These are phyloP conservation scores for Aulostomus chinensis DNA, from an alignment of 2,797 vertebrate species.

Conservation along the genomic window DNA sequence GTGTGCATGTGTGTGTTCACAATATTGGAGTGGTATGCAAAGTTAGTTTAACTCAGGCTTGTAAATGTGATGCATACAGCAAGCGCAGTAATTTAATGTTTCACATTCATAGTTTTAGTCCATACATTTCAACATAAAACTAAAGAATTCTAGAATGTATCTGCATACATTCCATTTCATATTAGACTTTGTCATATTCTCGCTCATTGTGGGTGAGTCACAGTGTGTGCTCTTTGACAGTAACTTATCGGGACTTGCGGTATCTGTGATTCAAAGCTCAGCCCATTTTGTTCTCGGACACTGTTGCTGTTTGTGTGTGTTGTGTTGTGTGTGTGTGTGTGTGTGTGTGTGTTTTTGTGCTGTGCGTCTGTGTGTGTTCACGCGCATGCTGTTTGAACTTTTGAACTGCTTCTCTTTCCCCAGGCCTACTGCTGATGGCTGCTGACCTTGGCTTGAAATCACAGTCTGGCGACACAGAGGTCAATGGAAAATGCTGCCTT, in stretches of 20 bases:
- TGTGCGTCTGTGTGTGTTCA: slow-evolving; percentile 33
- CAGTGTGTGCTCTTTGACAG: slow-evolving; percentile 39
- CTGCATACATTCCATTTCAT: slow-evolving; percentile 38
- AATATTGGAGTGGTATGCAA: slow-evolving; percentile 45
- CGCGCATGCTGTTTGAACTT: slow-evolving; percentile 63
- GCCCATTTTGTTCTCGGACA: slow-evolving; percentile 28
- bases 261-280: slow-evolving; percentile 29
- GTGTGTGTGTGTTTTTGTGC: slow-evolving; percentile 26
- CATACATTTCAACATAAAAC: slow-evolving; percentile 25
- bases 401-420: slow-evolving; percentile 60
- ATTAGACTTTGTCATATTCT: slow-evolving; percentile 40
- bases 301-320: slow-evolving; percentile 17
- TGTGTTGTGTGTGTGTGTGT: slow-evolving; percentile 17
- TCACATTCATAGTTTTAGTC: slow-evolving; percentile 40
- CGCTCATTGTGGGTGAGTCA: slow-evolving; percentile 23
- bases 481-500: slow-evolving; percentile 46
- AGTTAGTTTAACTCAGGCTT: slow-evolving; percentile 51
- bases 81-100: slow-evolving; percentile 47
- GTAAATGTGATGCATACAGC: slow-evolving; percentile 36
- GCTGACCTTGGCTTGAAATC: slow-evolving; percentile 76
- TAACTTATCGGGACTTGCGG: slow-evolving; percentile 41
- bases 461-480: slow-evolving; percentile 56
- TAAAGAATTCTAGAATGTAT: slow-evolving; percentile 1
- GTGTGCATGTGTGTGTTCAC: slow-evolving; percentile 32
- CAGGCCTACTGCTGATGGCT: slow-evolving; percentile 59